Base-by-base conservation (phyloP, 2,113 vertebrate species). In the Aegypius monachus region DNA sequence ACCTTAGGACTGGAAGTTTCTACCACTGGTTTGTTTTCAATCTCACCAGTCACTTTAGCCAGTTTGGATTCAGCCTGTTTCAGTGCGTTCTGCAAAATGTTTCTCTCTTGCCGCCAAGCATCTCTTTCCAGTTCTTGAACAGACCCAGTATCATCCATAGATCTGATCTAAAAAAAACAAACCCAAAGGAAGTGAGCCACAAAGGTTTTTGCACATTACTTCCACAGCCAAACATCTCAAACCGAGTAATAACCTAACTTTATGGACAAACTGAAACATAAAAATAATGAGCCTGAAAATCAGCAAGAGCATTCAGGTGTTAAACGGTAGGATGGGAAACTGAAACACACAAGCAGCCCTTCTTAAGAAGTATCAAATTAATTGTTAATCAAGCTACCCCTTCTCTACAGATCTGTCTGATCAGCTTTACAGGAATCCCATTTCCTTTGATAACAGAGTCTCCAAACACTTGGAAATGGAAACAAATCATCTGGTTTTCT, bases 1-100 rank as follows among this genome's bases (percentile, higher is more conserved):
- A 99, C 99, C 98, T 99, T 99, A 83, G 88, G 66, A 61, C 61
- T 96, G 71, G 93, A 97, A 74, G 88, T 32, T n/a, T 98, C 98
- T 66, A 34, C 38, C 40, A 97, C 40, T 5, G 98, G 97, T 79
- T 98, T 95, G 96, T 98, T 98, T 82, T 99, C 99, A 8, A 81
- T 98, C 68, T 98, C 98, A 9, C 82, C 18, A 4, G 95, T 91
- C 4, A 94, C 87, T 56, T 97, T 96, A 9, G 96, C 87, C 15
- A 98, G 97, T 27, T 98, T 96, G 0, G 95, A 94, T 68, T 99
- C 98, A 1, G 98, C 89, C n/a, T 95, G 90, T 67, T 80, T 96
- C 19, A 97, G 82, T 2, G 96, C 95, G 11, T 84, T 92, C 82
- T 97, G 97, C 32, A 97, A 63, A 16, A 12, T 16, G 5, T 13